Percentiles rank a stretch among this genome's conserved stretches.
Evolutionary conservation across 2,797 vertebrate genomes (phyloP).

Genomic region (Mormyrus hasselquistii): DNA sequence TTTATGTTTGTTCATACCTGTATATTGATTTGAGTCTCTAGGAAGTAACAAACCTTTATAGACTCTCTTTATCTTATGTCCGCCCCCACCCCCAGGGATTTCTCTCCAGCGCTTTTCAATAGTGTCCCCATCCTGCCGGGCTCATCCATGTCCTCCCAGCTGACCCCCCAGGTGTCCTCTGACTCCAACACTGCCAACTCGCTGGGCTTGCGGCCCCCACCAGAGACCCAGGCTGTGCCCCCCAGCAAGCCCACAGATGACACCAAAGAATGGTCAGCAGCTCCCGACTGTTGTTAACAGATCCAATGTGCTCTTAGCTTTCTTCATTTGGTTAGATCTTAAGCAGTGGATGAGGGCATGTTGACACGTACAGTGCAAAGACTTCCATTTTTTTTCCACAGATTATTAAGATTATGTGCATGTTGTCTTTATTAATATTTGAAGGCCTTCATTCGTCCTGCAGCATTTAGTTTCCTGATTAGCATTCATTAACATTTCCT

Average conservation of each 20-base stretch:
- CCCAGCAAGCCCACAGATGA: slow-evolving; percentile 71
- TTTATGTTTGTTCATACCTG: background rate
- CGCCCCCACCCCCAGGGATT: slow-evolving; percentile 68
- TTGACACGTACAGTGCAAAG: background rate
- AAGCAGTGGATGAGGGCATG: background rate
- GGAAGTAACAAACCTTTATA: background rate
- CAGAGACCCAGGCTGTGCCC: slow-evolving; percentile 66
- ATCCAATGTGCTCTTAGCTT: background rate
- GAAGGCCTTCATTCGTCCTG: background rate
- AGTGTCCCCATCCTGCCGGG: slow-evolving; percentile 90
- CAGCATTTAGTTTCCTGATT: background rate
- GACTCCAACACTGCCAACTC: slow-evolving; percentile 78
- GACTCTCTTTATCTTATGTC: background rate
- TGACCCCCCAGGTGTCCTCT: slow-evolving; percentile 78
- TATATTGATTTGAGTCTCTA: background rate
- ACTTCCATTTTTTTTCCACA: background rate
- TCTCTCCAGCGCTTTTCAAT: slow-evolving; percentile 96
- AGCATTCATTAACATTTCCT: slow-evolving; percentile 7
- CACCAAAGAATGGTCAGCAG: slow-evolving; percentile 75
- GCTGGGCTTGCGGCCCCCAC: slow-evolving; percentile 67
- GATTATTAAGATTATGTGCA: background rate
- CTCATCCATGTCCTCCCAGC: slow-evolving; percentile 85
- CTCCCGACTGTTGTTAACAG: background rate
- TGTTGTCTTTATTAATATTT: background rate
- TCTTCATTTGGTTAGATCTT: background rate